Conservation (phyloP, 2,797 vertebrate species). For the Micromesistius poutassou region DNA sequence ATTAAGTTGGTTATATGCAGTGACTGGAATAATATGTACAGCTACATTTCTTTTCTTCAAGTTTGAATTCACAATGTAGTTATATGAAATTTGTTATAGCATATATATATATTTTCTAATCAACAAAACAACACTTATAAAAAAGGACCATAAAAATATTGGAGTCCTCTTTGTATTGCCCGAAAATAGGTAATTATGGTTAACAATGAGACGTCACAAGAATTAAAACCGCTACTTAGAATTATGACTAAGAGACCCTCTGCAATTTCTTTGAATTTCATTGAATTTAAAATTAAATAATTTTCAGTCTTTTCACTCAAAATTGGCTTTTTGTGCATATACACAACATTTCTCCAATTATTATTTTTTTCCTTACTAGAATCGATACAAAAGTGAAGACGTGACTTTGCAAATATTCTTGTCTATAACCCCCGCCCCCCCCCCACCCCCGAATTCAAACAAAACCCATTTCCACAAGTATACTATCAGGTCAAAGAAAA, state of each 20-base stretch:
- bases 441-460: slow-evolving; percentile 59
- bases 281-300: slow-evolving; percentile 48
- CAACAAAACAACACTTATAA: slow-evolving; percentile 95
- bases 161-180: slow-evolving; percentile 99
- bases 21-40: slow-evolving; percentile 98
- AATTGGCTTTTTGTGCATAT: slow-evolving; percentile 70
- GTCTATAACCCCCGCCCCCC: slow-evolving; percentile 62
- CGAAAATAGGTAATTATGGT: slow-evolving; percentile 98
- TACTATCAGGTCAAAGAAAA: slow-evolving; percentile 53
- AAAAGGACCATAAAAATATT: slow-evolving; percentile 93
- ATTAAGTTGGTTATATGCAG: slow-evolving; percentile 93
- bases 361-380: slow-evolving; percentile 43
- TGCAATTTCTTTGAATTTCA: slow-evolving; percentile 56
- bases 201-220: slow-evolving; percentile 91
- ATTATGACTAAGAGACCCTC: slow-evolving; percentile 81
- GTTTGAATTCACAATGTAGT: slow-evolving; percentile 85
- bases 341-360: slow-evolving; percentile 64
- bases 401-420: slow-evolving; percentile 82
- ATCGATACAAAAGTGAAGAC: slow-evolving; percentile 76
- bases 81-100: slow-evolving; percentile 79
- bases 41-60: slow-evolving; percentile 81
- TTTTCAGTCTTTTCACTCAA: slow-evolving; percentile 52
- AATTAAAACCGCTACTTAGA: slow-evolving; percentile 85
- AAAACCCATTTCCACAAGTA: slow-evolving; percentile 55
- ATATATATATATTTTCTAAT: slow-evolving; percentile 79